A percentile compares a stretch with the other conserved stretches of the same genome.
Evolutionary conservation across 2,797 vertebrate species (phyloP).

Genomic region (Cynopterus sphinx): DNA sequence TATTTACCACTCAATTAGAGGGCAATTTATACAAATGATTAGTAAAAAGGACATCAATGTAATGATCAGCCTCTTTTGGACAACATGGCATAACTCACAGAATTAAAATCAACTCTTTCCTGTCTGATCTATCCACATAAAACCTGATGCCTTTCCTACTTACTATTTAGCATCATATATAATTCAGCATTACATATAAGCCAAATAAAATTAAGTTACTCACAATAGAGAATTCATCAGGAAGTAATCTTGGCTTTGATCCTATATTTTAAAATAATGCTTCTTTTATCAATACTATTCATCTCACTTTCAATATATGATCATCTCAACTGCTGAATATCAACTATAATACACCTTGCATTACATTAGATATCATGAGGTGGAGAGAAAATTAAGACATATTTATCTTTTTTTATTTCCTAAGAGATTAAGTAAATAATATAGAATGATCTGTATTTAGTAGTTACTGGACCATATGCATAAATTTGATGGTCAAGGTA

Average conservation of each 20-base stretch:
- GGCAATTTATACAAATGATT: neutral
- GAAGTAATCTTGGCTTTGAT: slow-evolving; percentile 49
- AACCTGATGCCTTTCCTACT: neutral
- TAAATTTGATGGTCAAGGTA: slow-evolving; percentile 41
- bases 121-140: neutral
- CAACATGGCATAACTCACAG: neutral
- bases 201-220: slow-evolving; percentile 57
- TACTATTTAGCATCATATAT: slow-evolving; percentile 22
- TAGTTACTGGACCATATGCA: neutral
- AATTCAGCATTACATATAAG: slow-evolving; percentile 20
- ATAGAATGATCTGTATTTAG: slow-evolving; percentile 39
- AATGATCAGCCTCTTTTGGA: slow-evolving; percentile 6
- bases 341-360: neutral
- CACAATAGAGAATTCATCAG: slow-evolving; percentile 15
- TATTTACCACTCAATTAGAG: neutral
- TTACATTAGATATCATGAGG: slow-evolving; percentile 39
- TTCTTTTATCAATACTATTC: slow-evolving; percentile 50
- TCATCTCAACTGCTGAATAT: neutral
- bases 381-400: neutral
- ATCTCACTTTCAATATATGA: slow-evolving; percentile 50
- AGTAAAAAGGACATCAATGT: neutral
- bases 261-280: slow-evolving; percentile 43
- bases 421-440: slow-evolving; percentile 57
- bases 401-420: slow-evolving; percentile 39
- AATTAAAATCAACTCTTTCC: neutral